These are phyloP conservation scores for Spea hammondii DNA, from an alignment of 2,797 vertebrate genomes.

Conservation along the genomic window DNA sequence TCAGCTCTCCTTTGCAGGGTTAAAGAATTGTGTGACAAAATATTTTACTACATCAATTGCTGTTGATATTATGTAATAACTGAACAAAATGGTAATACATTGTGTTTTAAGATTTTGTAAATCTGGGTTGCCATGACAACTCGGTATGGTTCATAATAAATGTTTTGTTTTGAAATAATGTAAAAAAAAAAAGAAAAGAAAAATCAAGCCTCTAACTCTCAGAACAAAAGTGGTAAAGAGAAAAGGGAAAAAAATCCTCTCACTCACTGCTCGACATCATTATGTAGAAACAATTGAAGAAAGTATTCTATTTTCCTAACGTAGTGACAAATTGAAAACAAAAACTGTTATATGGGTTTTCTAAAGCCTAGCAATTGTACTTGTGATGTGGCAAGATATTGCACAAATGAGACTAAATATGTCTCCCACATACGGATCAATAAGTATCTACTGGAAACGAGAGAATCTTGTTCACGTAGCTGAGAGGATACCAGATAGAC, in stretches of 20 bases:
- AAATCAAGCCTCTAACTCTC: not conserved
- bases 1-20: too few relatives aligned
- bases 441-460: constrained; percentile 36
- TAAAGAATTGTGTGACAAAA: too few relatives aligned
- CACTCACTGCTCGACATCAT: constrained; percentile 13
- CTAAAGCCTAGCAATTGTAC: constrained; percentile 7
- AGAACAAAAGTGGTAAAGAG: not conserved
- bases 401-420: constrained; percentile 42
- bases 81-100: constrained; percentile 12
- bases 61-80: constrained; percentile 17
- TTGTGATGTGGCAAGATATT: constrained; percentile 27
- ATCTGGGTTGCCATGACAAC: constrained; percentile 31
- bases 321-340: constrained; percentile 22
- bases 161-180: constrained; percentile 36
- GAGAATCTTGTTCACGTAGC: constrained; percentile 14
- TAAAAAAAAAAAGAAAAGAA: constrained; percentile 11
- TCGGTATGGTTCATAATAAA: not conserved
- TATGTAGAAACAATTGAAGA: constrained; percentile 29
- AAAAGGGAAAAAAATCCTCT: not conserved
- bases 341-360: constrained; percentile 8
- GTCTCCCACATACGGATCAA: constrained; percentile 36
- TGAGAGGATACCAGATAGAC: constrained; percentile 4
- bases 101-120: not conserved
- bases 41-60: not conserved
- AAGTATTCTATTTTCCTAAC: constrained; percentile 29